Base-by-base conservation (phyloP, 64 coral and sea anemone species). In the Exaiptasia diaphana region DNA sequence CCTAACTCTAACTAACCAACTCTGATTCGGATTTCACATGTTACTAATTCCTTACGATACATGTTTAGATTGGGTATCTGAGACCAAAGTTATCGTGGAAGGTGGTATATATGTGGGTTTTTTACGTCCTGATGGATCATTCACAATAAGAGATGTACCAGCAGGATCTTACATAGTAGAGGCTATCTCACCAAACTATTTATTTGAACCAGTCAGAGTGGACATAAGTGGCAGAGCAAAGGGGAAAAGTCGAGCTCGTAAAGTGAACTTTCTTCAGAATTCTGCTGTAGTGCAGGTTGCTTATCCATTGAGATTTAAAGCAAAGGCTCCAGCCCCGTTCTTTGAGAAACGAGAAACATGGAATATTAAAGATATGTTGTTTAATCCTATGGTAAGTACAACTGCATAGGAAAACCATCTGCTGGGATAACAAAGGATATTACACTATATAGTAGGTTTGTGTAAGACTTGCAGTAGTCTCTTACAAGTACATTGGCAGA, bases 221-320 rank as follows among this genome's bases (percentile, higher is more conserved):
- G 95, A 99, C 29, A 93, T 99, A 44, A 99, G 89, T 76, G 94
- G 83, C 5, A 87, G 90, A 57, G 86, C 91, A 31, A 92, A 88
- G 64, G 89, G 95, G 38, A 99, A 99, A 77, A 99, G 91, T 5
- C 78, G 95, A 61, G 95, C 95, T 40, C 82, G 95, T 22, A 99
- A 93, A 93, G 95, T 99, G 9, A 99, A 99, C 61, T 99, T 99
- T 84, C 78, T 99, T 62, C 95, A 99, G 76, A 99, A 99, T 81
- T 99, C 95, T 38, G 95, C 89, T 28, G 95, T 99, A 12, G 85
- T 85, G 11, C 91, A 90, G 3, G 84, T 89, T 20, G 45, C 89
- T 8, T 99, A 99, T 67, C 95, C 95, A 29, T 79, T 99, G 37
- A 99, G 70, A 53, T 99, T 99, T 45, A 92, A 88, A 76, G 80